A percentile compares a stretch with the other conserved stretches of the same genome.
phyloP scores from a whole-genome alignment of 2,113 vertebrate genomes.

The Aspidoscelis tigris region DNA sequence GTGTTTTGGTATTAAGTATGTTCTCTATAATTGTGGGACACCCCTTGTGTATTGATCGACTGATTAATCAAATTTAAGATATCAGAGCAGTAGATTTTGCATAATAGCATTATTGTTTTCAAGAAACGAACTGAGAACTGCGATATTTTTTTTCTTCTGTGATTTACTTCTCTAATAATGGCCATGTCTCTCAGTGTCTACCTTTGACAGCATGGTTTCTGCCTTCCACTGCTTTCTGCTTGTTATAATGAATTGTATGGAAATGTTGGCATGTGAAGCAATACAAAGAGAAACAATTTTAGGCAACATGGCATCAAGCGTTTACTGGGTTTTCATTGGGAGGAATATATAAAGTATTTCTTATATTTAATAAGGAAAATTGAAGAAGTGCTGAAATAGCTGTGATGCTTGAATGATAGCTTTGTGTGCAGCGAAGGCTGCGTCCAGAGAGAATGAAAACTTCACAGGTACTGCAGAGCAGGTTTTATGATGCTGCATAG shows the following conservation, averaged over 20 bases:
- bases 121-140: conserved; percentile 28
- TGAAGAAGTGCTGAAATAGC: not conserved
- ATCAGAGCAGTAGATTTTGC: conserved; percentile 27
- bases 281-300: not conserved
- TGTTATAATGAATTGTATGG: not conserved
- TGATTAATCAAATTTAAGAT: conserved; percentile 47
- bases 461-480: too few relatives aligned
- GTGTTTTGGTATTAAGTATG: not conserved
- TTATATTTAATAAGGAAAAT: not conserved
- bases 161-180: conserved; percentile 18
- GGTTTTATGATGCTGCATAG: too few relatives aligned
- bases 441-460: too few relatives aligned
- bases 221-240: conserved; percentile 21
- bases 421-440: too few relatives aligned
- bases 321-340: too few relatives aligned
- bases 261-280: not conserved
- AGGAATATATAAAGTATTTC: not conserved
- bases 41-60: conserved; percentile 31
- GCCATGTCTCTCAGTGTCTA: conserved; percentile 37
- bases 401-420: too few relatives aligned
- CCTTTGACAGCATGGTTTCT: conserved; percentile 10
- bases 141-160: conserved; percentile 32
- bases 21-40: conserved; percentile 19
- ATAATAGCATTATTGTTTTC: conserved; percentile 28
- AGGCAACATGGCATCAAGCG: too few relatives aligned